These are phyloP conservation scores for Petrocephalus schoutedeni DNA, from an alignment of 2,797 vertebrate genomes.

Conservation along the genomic window DNA sequence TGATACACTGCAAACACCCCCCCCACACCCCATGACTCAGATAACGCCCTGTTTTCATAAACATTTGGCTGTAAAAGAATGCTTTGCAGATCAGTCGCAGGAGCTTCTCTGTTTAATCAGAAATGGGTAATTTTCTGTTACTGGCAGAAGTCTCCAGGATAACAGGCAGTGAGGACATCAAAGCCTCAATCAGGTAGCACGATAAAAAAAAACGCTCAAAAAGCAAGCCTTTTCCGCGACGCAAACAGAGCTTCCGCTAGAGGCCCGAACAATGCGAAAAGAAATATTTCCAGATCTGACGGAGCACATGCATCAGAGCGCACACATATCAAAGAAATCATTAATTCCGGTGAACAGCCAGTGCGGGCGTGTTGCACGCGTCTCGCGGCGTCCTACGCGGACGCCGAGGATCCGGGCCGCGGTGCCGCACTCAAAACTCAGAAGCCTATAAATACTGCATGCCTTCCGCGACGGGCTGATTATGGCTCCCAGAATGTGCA, in stretches of 20 bases:
- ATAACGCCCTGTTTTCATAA: background rate
- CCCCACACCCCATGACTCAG: background rate
- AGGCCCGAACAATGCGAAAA: background rate
- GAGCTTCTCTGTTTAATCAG: background rate
- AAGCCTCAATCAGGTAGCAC: background rate
- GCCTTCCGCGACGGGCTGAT: constrained; percentile 35
- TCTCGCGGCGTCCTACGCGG: background rate
- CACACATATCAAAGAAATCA: constrained; percentile 22
- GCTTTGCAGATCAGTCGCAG: background rate
- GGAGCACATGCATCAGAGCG: background rate
- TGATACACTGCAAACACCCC: background rate
- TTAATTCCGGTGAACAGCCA: background rate
- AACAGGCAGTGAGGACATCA: background rate
- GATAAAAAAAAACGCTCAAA: background rate
- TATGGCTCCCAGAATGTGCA: constrained; percentile 23
- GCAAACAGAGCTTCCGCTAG: background rate
- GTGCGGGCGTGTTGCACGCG: background rate
- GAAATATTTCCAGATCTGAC: background rate
- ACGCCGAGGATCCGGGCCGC: background rate
- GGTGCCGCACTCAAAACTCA: background rate
- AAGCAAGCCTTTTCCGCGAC: background rate
- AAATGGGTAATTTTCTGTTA: background rate
- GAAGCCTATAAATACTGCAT: constrained; percentile 46
- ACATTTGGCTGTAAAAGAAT: background rate
- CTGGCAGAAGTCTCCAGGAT: background rate